Evolutionary conservation across 1,140 invertebrate genomes (phyloP).

Genomic region (Drosophila mauritiana): DNA sequence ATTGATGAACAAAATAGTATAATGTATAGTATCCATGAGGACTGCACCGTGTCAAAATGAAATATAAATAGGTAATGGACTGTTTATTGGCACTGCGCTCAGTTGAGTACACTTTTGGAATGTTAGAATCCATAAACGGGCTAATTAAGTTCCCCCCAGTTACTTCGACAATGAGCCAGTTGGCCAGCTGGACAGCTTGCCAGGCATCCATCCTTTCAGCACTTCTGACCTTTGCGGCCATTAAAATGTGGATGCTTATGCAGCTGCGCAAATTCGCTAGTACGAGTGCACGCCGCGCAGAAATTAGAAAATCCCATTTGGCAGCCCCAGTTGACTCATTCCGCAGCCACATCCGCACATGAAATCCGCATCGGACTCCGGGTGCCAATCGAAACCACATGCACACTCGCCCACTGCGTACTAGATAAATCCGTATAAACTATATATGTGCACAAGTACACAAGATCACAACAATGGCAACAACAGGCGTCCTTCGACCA

Average conservation of each 20-base stretch:
- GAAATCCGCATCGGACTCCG: slow-evolving; percentile 2
- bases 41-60: neutral
- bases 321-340: slow-evolving; percentile 35
- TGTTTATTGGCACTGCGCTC: too few species aligned
- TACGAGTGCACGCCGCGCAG: neutral
- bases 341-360: slow-evolving; percentile 11
- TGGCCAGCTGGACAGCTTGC: too few species aligned
- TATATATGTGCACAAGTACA: neutral
- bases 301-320: slow-evolving; percentile 41
- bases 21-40: neutral
- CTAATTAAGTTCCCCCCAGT: neutral
- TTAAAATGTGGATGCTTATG: slow-evolving; percentile 8
- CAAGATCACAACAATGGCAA: slow-evolving; percentile 31
- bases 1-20: too few species aligned
- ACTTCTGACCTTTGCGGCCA: slow-evolving; percentile 2
- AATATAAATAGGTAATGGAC: too few species aligned
- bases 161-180: too few species aligned
- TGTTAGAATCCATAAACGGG: too few species aligned
- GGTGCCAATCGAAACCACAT: slow-evolving; percentile 17
- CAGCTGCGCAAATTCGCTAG: slow-evolving; percentile 1
- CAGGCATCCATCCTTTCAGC: neutral
- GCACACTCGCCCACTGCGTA: slow-evolving; percentile 38
- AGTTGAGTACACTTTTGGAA: too few species aligned
- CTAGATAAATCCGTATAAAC: slow-evolving; percentile 1
- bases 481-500: slow-evolving; percentile 74